Evolutionary conservation across 1,140 invertebrate genomes (phyloP).

Genomic region (Orius insidiosus): DNA sequence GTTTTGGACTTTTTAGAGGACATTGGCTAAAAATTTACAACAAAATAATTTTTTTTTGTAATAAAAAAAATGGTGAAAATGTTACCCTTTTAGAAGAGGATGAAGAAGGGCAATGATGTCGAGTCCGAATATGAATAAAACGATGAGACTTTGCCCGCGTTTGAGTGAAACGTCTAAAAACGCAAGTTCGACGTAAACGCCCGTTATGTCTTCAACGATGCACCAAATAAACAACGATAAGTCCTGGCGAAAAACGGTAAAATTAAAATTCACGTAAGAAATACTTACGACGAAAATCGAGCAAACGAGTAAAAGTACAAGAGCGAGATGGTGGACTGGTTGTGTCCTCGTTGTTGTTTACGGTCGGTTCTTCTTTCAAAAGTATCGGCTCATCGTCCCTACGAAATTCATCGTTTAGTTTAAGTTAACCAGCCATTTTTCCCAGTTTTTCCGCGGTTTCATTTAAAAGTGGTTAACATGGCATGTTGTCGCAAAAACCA

Average conservation of each 20-base stretch:
- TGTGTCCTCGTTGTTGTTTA: constrained; percentile 36
- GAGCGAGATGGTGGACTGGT: constrained; percentile 59
- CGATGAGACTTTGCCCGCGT: constrained; percentile 72
- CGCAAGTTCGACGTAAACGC: constrained; percentile 77
- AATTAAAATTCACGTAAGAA: too few relatives aligned
- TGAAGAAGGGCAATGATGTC: constrained; percentile 54
- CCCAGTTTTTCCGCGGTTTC: too few relatives aligned
- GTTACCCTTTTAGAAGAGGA: constrained; percentile 25
- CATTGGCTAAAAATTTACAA: constrained; percentile 12
- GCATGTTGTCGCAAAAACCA: too few relatives aligned
- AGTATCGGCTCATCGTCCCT: too few relatives aligned
- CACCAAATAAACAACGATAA: constrained; percentile 73
- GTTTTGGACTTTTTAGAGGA: constrained; percentile 7
- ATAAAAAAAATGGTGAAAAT: constrained; percentile 20
- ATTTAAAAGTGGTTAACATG: too few relatives aligned
- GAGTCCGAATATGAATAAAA: constrained; percentile 70
- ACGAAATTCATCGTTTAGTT: too few relatives aligned
- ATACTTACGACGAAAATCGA: constrained; percentile 80
- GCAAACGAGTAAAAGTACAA: constrained; percentile 60
- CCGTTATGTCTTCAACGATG: constrained; percentile 63
- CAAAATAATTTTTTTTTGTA: too few relatives aligned
- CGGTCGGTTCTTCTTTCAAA: too few relatives aligned
- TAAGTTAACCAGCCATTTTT: too few relatives aligned
- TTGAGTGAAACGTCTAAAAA: constrained; percentile 78
- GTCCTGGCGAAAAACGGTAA: too few relatives aligned